Base-by-base conservation (phyloP, 2,797 vertebrate genomes). In the Buphagus erythrorhynchus region DNA sequence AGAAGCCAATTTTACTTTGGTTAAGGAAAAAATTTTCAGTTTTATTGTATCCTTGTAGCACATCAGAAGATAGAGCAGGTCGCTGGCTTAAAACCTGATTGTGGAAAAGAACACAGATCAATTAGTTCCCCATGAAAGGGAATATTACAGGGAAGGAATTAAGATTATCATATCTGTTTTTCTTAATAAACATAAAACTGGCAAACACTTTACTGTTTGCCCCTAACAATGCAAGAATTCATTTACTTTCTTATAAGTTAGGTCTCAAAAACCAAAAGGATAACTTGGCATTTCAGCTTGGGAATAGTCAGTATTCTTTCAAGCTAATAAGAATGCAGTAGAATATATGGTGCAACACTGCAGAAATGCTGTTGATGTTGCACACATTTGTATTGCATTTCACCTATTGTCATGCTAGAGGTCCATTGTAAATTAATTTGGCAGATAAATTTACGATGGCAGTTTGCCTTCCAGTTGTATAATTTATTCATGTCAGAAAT, bases 381-480 rank as follows among this genome's bases (percentile, higher is more conserved):
- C 52, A 54, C 54, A 62, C 40, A 33, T 78, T 85, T 4, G 0
- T 91, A 59, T 93, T 93, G 26, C 45, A 43, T 96, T 95, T 88
- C 80, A 79, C 54, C 89, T 81, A 72, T 76, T 94, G 94, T 96
- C 91, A 42, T 57, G 63, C 91, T 24, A 55, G 87, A 86, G 80
- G 71, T 48, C 54, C 58, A 80, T 45, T 85, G 89, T 96, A 96
- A 95, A 91, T 97, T 96, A 90, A 97, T 97, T 95, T 97, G 96
- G 90, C 96, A 96, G 92, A 90, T 94, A 88, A 68, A 96, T 97
- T 97, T 97, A 94, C 20, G 1, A 93, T 58, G 65, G 79, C 93
- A 96, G 95, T 96, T 96, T 97, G 94, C 95, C 91, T 97, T 97
- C 94, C 91, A 97, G 73, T 94, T 93, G 84, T 68, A 80, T 95